Evolutionary conservation across 37 sponge, comb jelly and placozoan species (phyloP).

Genomic region (Beroe forskalii): DNA sequence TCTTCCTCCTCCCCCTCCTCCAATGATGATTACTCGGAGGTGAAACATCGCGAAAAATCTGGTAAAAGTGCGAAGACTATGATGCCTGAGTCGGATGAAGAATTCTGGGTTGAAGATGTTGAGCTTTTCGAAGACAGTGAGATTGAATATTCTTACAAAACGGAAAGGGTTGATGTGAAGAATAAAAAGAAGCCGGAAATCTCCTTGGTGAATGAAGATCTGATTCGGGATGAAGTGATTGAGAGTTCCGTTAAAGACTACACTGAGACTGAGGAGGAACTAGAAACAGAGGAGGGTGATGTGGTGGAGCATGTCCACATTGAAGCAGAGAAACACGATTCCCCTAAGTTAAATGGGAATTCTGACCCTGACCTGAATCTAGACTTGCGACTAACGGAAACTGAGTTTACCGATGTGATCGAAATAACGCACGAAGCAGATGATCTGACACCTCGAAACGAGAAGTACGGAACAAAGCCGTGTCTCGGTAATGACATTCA

Average conservation of each 20-base stretch:
- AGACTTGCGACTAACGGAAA: too few relatives aligned
- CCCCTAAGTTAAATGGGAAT: too few relatives aligned
- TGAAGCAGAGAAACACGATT: neutral
- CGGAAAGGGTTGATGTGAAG: neutral
- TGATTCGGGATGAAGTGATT: neutral
- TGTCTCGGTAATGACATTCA: neutral
- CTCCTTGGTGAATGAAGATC: neutral
- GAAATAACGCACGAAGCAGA: too few relatives aligned
- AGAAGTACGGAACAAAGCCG: too few relatives aligned
- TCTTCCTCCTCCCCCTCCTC: neutral
- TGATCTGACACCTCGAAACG: too few relatives aligned
- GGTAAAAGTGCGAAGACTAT: too few relatives aligned
- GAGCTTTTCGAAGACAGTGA: neutral
- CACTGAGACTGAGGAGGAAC: neutral
- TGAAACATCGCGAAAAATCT: too few relatives aligned
- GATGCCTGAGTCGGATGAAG: neutral
- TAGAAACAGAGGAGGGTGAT: neutral
- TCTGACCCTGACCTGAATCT: too few relatives aligned
- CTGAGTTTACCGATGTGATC: too few relatives aligned
- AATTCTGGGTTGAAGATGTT: neutral
- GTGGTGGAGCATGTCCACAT: neutral
- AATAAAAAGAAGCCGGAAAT: neutral
- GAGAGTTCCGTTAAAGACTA: neutral
- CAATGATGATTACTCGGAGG: neutral
- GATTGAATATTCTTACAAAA: too few relatives aligned